phyloP scores from a whole-genome alignment of 2,113 vertebrate species.

The Etheostoma spectabile region DNA sequence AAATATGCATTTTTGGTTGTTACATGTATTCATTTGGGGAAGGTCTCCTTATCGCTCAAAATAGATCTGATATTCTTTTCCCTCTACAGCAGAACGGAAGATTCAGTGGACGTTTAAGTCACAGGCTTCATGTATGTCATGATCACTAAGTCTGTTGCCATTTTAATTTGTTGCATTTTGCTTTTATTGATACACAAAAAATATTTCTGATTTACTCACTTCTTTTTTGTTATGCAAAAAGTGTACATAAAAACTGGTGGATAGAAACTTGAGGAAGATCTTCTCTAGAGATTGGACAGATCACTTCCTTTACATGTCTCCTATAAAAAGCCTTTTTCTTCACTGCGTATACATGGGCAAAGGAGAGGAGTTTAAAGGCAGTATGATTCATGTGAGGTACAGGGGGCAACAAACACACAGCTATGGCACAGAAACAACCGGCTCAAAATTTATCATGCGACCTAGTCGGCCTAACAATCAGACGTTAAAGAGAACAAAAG shows the following conservation, averaged over 20 bases:
- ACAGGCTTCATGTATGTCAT: neutral
- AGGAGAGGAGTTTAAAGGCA: constrained; percentile 28
- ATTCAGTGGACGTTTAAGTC: neutral
- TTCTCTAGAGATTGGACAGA: neutral
- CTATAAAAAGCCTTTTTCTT: neutral
- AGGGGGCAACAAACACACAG: constrained; percentile 75
- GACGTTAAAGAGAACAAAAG: constrained; percentile 98
- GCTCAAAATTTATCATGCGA: constrained; percentile 93
- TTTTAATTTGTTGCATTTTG: neutral
- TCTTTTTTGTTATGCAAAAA: neutral
- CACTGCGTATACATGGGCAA: constrained; percentile 18
- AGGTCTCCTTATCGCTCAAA: neutral
- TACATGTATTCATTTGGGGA: neutral
- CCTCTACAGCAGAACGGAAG: neutral
- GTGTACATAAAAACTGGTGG: neutral
- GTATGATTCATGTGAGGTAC: constrained; percentile 66
- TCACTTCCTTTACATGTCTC: constrained; percentile 12
- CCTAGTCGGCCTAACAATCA: constrained; percentile 96
- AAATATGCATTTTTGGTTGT: neutral
- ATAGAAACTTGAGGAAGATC: neutral
- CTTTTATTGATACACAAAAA: constrained; percentile 3
- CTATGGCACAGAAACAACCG: constrained; percentile 82
- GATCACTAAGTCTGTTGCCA: neutral
- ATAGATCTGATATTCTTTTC: neutral
- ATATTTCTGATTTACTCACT: neutral